A percentile compares a stretch with the other conserved stretches of the same genome.
phyloP scores from a whole-genome alignment of 1,140 invertebrate genomes.

The Euwallacea fornicatus region DNA sequence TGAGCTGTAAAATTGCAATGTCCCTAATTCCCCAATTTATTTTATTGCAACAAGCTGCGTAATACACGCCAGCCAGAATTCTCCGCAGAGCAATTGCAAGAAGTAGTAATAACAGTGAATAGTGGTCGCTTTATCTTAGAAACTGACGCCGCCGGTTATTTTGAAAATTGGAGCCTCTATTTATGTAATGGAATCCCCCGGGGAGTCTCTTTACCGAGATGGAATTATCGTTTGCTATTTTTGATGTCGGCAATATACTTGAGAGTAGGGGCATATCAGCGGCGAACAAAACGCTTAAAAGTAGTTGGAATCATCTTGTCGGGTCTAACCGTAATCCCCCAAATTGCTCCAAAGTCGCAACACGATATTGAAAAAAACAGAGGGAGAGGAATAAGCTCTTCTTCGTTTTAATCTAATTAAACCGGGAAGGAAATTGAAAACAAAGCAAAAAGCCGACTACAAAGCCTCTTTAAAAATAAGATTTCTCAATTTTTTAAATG shows the following conservation, averaged over 20 bases:
- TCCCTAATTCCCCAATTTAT: conserved; percentile 38
- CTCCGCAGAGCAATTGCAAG: conserved; percentile 28
- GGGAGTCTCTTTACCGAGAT: not conserved
- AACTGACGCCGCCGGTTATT: conserved; percentile 21
- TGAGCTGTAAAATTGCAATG: conserved; percentile 30
- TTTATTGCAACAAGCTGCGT: conserved; percentile 36
- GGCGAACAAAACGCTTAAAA: not conserved
- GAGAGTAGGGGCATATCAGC: not conserved
- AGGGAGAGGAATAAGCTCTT: not conserved
- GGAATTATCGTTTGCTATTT: conserved; percentile 1
- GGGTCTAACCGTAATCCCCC: not conserved
- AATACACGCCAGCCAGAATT: conserved; percentile 19
- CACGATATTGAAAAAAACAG: not conserved
- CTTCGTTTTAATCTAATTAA: conserved; percentile 4
- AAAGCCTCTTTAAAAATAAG: conserved; percentile 13
- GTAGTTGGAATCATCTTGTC: not conserved
- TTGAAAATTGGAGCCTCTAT: conserved; percentile 2
- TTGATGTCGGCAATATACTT: not conserved
- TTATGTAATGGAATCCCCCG: conserved; percentile 1
- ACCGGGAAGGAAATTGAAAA: not conserved
- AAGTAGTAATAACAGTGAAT: conserved; percentile 29
- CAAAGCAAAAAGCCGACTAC: conserved; percentile 1
- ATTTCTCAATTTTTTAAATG: conserved; percentile 26
- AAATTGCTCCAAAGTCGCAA: conserved; percentile 2
- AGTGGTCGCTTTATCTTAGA: conserved; percentile 23